phyloP scores from a whole-genome alignment of 1,140 invertebrate genomes.

The Heterodera carotae region DNA sequence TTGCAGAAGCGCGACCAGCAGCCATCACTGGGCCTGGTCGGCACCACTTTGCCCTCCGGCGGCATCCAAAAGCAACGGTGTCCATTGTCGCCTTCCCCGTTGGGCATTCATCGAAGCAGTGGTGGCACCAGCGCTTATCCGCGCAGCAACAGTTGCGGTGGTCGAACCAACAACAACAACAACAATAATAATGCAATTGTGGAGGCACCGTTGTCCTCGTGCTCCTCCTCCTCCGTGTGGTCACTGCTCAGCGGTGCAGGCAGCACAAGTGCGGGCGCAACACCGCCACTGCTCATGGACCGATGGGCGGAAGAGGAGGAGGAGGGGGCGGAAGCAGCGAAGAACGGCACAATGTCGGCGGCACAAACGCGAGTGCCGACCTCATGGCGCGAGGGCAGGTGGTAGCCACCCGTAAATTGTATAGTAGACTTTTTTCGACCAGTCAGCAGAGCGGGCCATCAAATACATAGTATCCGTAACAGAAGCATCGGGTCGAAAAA shows the following conservation, averaged over 20 bases:
- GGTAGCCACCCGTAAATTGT: too few species aligned
- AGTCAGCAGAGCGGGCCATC: too few species aligned
- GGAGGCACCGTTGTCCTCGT: conserved; percentile 48
- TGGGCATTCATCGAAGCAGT: neutral
- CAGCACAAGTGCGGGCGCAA: conserved; percentile 10
- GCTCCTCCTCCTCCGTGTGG: conserved; percentile 51
- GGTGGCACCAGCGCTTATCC: too few species aligned
- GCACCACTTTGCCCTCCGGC: conserved; percentile 43
- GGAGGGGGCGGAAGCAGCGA: neutral
- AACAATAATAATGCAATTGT: too few species aligned
- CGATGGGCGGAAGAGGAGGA: conserved; percentile 34
- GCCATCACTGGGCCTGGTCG: too few species aligned
- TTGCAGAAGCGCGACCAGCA: conserved; percentile 22
- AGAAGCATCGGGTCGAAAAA: too few species aligned
- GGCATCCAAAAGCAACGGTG: conserved; percentile 37
- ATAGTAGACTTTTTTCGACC: too few species aligned
- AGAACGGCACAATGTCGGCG: neutral
- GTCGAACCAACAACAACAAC: neutral
- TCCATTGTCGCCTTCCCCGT: neutral
- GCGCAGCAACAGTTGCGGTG: too few species aligned
- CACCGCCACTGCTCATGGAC: conserved; percentile 8
- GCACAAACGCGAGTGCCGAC: conserved; percentile 20
- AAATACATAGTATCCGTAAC: too few species aligned
- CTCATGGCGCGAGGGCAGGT: conserved; percentile 45
- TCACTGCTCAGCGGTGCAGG: conserved; percentile 22